Conservation (phyloP, 1,140 invertebrate species). For the Globodera rostochiensis region DNA sequence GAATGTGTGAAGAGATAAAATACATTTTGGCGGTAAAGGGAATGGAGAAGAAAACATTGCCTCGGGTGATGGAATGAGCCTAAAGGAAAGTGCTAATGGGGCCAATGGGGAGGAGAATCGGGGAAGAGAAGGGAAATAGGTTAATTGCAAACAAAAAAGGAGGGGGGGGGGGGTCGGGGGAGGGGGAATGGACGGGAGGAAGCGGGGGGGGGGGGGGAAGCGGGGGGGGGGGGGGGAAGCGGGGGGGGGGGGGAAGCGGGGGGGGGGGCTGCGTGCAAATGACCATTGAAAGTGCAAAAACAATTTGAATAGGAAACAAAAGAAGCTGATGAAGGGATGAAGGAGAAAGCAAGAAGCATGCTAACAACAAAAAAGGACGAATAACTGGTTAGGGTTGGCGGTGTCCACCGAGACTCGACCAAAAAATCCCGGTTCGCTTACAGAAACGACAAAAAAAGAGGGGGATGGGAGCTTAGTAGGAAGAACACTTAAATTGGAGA, state of each 20-base stretch:
- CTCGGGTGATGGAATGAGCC: not conserved
- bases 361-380: no score
- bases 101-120: not conserved
- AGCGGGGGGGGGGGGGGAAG: no score
- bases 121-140: not conserved
- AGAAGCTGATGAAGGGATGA: not conserved
- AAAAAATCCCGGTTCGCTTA: no score
- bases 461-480: no score
- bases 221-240: no score
- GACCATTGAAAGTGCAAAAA: not conserved
- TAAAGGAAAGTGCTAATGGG: slow-evolving; percentile 4
- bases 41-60: not conserved
- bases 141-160: slow-evolving; percentile 9
- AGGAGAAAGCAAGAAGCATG: no score
- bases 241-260: no score
- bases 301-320: not conserved
- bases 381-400: no score
- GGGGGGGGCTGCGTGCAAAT: not conserved
- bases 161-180: no score
- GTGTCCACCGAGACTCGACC: no score
- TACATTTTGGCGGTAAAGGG: not conserved
- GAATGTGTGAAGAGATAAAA: not conserved
- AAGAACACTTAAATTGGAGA: no score
- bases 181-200: not conserved
- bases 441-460: no score